These are phyloP conservation scores for Trachops cirrhosus DNA, from an alignment of 2,797 vertebrate species.

Conservation along the genomic window DNA sequence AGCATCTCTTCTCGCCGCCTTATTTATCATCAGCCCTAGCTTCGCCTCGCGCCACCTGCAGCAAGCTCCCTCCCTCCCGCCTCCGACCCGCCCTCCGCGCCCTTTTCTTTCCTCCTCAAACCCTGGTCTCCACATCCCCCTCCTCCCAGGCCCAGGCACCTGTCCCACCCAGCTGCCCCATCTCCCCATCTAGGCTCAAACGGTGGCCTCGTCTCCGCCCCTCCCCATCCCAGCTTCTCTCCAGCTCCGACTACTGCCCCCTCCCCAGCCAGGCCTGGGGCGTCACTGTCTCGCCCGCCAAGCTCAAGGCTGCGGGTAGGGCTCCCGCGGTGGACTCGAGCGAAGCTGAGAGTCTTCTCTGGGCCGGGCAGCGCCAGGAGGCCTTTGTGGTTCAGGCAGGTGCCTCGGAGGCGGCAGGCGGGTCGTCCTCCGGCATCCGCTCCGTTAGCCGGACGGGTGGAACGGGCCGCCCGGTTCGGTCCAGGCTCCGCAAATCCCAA, in stretches of 20 bases:
- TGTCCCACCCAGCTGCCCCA: conserved; percentile 38
- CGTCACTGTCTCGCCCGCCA: neutral
- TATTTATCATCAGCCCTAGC: neutral
- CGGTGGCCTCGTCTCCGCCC: neutral
- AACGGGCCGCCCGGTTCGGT: neutral
- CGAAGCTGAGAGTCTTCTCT: neutral
- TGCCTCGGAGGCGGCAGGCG: conserved; percentile 4
- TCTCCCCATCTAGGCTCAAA: neutral
- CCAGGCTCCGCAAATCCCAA: neutral
- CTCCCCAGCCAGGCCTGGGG: neutral
- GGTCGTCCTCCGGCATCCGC: neutral
- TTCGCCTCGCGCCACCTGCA: conserved; percentile 55
- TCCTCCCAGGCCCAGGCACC: neutral
- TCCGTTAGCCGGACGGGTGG: neutral
- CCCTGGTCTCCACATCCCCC: neutral
- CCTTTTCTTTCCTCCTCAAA: neutral
- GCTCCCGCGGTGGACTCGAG: neutral
- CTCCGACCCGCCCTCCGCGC: neutral
- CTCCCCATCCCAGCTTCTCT: neutral
- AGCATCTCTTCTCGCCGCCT: neutral
- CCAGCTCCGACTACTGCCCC: neutral
- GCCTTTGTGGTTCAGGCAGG: conserved; percentile 67
- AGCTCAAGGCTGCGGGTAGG: neutral
- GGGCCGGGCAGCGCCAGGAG: neutral
- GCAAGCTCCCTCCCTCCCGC: neutral